A percentile compares a stretch with the other conserved stretches of the same genome.
These are phyloP conservation scores for Melanerpes formicivorus DNA, from an alignment of 2,113 vertebrate species.

Conservation along the genomic window DNA sequence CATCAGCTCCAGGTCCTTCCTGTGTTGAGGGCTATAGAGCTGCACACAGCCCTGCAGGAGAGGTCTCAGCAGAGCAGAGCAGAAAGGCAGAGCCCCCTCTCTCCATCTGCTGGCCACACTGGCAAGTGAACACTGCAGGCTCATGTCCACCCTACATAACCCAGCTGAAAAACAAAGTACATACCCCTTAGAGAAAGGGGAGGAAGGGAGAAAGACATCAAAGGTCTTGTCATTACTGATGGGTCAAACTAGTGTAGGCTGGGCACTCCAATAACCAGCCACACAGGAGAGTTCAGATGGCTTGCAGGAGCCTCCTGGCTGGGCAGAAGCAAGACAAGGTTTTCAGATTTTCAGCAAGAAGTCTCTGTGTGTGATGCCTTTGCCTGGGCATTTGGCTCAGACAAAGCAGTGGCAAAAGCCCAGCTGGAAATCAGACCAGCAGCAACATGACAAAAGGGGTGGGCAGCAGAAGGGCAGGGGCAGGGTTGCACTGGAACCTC, in stretches of 20 bases:
- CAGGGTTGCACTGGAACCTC: slow-evolving; percentile 31
- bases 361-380: not conserved
- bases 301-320: not conserved
- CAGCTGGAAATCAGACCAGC: slow-evolving; percentile 44
- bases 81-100: no score
- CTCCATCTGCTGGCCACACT: no score
- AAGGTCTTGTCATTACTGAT: not conserved
- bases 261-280: not conserved
- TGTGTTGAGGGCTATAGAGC: no score
- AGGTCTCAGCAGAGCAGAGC: no score
- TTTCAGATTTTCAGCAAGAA: not conserved
- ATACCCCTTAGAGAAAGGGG: not conserved
- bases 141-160: not conserved
- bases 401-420: slow-evolving; percentile 33
- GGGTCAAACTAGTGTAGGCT: not conserved
- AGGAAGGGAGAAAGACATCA: not conserved
- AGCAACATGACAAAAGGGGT: not conserved
- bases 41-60: no score
- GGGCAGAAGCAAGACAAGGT: not conserved
- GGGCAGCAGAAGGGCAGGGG: slow-evolving; percentile 36
- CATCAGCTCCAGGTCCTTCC: no score
- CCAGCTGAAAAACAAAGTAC: not conserved
- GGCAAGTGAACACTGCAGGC: no score
- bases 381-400: slow-evolving; percentile 49
- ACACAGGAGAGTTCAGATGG: not conserved